Evolutionary conservation across 2,113 vertebrate genomes (phyloP).

Genomic region (Catagonus wagneri): DNA sequence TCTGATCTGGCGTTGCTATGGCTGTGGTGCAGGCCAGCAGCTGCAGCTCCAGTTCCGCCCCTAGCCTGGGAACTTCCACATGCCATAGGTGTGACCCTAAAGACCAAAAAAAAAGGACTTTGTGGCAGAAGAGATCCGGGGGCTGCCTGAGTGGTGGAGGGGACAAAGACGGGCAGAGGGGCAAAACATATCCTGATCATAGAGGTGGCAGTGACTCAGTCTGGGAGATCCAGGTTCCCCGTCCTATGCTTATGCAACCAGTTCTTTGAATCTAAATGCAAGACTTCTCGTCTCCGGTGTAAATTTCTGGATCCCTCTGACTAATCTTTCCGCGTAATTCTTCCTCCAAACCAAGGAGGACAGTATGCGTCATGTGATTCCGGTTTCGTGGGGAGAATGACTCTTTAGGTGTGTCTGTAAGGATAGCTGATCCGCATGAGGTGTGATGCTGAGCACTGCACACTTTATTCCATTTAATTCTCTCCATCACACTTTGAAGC

Average conservation of each 20-base stretch:
- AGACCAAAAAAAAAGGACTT: too few species aligned
- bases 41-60: too few species aligned
- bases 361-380: background rate
- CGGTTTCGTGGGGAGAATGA: too few species aligned
- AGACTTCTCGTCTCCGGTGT: conserved; percentile 28
- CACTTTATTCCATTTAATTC: background rate
- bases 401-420: background rate
- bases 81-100: too few species aligned
- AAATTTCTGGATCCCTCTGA: conserved; percentile 60
- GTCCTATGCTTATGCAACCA: background rate
- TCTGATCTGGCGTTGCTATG: too few species aligned
- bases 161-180: too few species aligned
- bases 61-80: too few species aligned
- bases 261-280: background rate
- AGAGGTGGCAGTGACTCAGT: background rate
- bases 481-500: background rate
- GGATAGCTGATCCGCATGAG: background rate
- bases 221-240: conserved; percentile 22
- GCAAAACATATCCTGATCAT: too few species aligned
- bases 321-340: conserved; percentile 58
- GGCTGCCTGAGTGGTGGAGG: too few species aligned
- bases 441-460: background rate
- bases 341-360: conserved; percentile 13
- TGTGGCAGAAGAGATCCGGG: too few species aligned
- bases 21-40: too few species aligned